Percentiles rank a stretch among this genome's conserved stretches.
Conservation (phyloP, 2,113 vertebrate species). For the Grantiella picta region DNA sequence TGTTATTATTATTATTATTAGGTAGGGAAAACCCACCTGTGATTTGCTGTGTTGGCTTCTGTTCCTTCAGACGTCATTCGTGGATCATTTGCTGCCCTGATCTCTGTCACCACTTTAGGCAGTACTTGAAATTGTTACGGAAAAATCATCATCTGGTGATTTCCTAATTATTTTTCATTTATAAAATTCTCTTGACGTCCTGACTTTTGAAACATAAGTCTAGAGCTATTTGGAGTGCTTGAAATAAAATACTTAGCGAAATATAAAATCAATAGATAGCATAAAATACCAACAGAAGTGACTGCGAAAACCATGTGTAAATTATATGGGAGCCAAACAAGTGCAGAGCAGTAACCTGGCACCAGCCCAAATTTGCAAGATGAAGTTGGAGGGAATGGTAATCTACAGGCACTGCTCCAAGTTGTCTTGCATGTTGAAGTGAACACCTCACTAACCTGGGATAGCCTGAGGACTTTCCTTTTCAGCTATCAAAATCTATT, state of each 20-base stretch:
- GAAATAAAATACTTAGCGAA: slow-evolving; percentile 43
- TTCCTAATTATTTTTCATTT: slow-evolving; percentile 60
- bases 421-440: neutral
- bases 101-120: neutral
- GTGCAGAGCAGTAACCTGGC: slow-evolving; percentile 12
- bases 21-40: slow-evolving; percentile 36
- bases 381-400: neutral
- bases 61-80: neutral
- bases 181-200: slow-evolving; percentile 38
- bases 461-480: neutral
- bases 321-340: slow-evolving; percentile 46
- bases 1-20: slow-evolving; percentile 52
- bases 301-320: slow-evolving; percentile 38
- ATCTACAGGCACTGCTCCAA: neutral
- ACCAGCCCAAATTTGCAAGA: slow-evolving; percentile 1
- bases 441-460: neutral
- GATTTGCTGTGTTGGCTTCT: slow-evolving; percentile 11
- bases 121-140: slow-evolving; percentile 37
- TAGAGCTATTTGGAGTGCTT: neutral
- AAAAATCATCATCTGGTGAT: slow-evolving; percentile 44
- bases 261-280: slow-evolving; percentile 46
- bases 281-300: slow-evolving; percentile 44
- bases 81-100: slow-evolving; percentile 5
- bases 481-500: neutral
- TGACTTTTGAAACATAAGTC: slow-evolving; percentile 47